Evolutionary conservation across 2,113 vertebrate genomes (phyloP).

Genomic region (Perccottus glenii): DNA sequence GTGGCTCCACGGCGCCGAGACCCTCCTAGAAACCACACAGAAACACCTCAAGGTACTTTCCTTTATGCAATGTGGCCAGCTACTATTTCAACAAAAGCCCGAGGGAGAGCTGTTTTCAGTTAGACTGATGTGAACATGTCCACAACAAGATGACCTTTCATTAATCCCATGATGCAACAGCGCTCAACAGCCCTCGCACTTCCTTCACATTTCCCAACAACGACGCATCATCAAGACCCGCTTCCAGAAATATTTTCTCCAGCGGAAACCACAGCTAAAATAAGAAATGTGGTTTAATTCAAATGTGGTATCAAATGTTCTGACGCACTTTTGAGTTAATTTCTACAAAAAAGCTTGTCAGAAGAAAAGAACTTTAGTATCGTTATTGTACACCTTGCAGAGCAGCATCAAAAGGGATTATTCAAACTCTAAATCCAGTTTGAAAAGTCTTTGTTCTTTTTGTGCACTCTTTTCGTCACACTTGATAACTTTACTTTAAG

Average conservation of each 20-base stretch:
- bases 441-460: conserved; percentile 29
- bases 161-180: conserved; percentile 46
- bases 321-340: conserved; percentile 1
- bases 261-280: conserved; percentile 27
- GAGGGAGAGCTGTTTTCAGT: conserved; percentile 33
- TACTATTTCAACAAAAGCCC: conserved; percentile 26
- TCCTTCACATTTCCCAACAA: conserved; percentile 70
- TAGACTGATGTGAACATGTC: conserved; percentile 19
- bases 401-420: conserved; percentile 19
- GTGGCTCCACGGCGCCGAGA: conserved; percentile 20
- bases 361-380: too few species aligned
- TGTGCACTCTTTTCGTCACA: conserved; percentile 14
- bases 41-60: conserved; percentile 48
- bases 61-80: conserved; percentile 3
- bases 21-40: conserved; percentile 11
- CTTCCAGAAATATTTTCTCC: conserved; percentile 50
- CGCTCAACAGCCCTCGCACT: conserved; percentile 39
- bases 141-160: conserved; percentile 17
- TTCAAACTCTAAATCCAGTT: conserved; percentile 6
- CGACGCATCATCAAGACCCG: conserved; percentile 38
- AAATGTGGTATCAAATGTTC: neutral
- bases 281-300: neutral
- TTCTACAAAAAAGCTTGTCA: too few species aligned
- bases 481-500: conserved; percentile 25
- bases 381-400: conserved; percentile 5